A percentile compares a stretch with the other conserved stretches of the same genome.
These are phyloP conservation scores for Vicugna pacos DNA, from an alignment of 2,113 vertebrate genomes.

Conservation along the genomic window DNA sequence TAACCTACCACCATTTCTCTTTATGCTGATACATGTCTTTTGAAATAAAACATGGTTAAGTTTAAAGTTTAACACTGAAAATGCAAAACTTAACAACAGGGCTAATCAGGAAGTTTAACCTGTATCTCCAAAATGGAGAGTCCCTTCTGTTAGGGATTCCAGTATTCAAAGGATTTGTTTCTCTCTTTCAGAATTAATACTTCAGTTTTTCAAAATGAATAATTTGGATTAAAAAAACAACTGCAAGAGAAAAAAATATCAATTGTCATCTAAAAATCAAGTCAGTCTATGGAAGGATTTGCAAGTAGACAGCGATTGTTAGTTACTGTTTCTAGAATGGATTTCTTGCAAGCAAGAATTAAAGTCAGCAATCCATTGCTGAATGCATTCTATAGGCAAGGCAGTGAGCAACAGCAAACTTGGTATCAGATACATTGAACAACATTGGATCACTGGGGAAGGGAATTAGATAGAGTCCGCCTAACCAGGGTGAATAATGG, in stretches of 20 bases:
- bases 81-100: conserved; percentile 47
- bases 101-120: conserved; percentile 33
- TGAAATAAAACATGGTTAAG: conserved; percentile 60
- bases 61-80: conserved; percentile 65
- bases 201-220: conserved; percentile 46
- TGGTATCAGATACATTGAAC: not conserved
- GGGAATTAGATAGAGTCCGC: not conserved
- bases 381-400: not conserved
- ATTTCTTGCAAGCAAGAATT: not conserved
- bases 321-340: conserved; percentile 4
- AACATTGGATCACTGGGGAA: not conserved
- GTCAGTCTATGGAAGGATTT: not conserved
- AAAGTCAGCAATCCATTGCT: not conserved
- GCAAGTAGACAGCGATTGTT: not conserved
- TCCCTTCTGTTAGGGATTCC: not conserved
- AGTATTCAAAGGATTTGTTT: not conserved
- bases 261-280: conserved; percentile 32
- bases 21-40: conserved; percentile 48
- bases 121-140: conserved; percentile 50
- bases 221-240: not conserved
- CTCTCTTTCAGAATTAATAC: conserved; percentile 28
- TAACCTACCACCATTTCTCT: conserved; percentile 57
- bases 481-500: not conserved
- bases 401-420: not conserved
- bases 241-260: not conserved